These are phyloP conservation scores for Microcaecilia unicolor DNA, from an alignment of 2,797 vertebrate species.

Conservation along the genomic window DNA sequence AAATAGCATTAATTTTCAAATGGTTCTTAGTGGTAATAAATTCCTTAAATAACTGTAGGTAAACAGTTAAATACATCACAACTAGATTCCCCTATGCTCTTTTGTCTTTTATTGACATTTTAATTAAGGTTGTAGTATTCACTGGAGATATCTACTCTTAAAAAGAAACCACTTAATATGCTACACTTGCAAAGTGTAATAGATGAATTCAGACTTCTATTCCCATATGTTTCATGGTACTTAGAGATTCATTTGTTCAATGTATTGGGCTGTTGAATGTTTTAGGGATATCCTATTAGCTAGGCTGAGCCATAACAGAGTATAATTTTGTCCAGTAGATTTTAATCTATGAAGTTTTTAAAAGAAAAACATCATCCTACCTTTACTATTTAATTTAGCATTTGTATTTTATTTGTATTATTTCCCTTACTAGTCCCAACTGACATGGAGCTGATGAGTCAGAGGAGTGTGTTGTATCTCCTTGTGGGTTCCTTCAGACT, in stretches of 20 bases:
- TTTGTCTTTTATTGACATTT: constrained; percentile 59
- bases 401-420: no score
- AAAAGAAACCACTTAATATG: constrained; percentile 62
- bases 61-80: not conserved
- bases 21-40: not conserved
- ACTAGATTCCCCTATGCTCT: constrained; percentile 44
- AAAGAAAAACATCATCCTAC: no score
- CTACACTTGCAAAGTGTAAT: constrained; percentile 43
- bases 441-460: no score
- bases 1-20: constrained; percentile 4
- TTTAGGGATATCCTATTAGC: constrained; percentile 57
- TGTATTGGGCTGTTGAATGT: constrained; percentile 52
- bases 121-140: constrained; percentile 57
- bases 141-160: constrained; percentile 54
- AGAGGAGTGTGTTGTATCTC: no score
- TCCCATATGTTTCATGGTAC: constrained; percentile 55
- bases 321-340: constrained; percentile 59
- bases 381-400: no score
- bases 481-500: no score
- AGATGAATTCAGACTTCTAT: constrained; percentile 52
- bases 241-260: constrained; percentile 52
- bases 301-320: constrained; percentile 54
- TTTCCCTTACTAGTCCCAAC: no score
- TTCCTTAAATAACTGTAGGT: not conserved
- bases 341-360: no score